Base-by-base conservation (phyloP, 1,140 invertebrate species). In the Dinoponera quadriceps region DNA sequence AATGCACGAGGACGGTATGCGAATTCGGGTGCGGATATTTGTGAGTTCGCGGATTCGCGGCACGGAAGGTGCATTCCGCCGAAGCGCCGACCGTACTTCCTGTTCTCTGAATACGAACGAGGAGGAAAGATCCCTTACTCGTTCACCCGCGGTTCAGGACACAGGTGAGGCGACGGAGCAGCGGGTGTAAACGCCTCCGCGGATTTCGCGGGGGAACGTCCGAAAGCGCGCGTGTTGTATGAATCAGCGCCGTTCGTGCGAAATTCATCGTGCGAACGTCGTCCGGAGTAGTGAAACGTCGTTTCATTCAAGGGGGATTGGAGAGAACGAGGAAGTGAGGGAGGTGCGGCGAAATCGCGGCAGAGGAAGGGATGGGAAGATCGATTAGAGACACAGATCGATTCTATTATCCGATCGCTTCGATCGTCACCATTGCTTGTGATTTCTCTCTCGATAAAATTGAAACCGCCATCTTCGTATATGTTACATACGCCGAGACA, bases 41-140 rank as follows among this genome's bases (percentile, higher is more conserved):
- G 38, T 68, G 60, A 72, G 71, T 44, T 27, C 51, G 44, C 62
- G 38, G 1, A 7, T 62, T 60, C 60, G 20, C 25, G 44, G 33
- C 65, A 66, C 51, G 48, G 74, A 68, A 62, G 55, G 48, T 33
- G 69, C 75, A 89, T 89, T 88, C 87, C 82, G 73, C 27, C 65
- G 63, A 85, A 51, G 82, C 87, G 75, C 59, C 71, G 59, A 22
- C 60, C 88, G 83, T 85, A 78, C 62, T 87, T 89, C 87, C 87
- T 82, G 88, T 22, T 20, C 55, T 27, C 33, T 71, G 55, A 85
- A 85, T 62, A 72, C 49, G 65, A 44, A 9, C 38, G 38, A 44
- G 38, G 38, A 72, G 33, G 65, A 77, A 44, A 74, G 55, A 38
- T 55, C 73, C 48, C 65, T 82, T 54, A n/a, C 18, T 38, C 4